Evolutionary conservation across 2,113 vertebrate species (phyloP).

Genomic region (Tympanuchus pallidicinctus): DNA sequence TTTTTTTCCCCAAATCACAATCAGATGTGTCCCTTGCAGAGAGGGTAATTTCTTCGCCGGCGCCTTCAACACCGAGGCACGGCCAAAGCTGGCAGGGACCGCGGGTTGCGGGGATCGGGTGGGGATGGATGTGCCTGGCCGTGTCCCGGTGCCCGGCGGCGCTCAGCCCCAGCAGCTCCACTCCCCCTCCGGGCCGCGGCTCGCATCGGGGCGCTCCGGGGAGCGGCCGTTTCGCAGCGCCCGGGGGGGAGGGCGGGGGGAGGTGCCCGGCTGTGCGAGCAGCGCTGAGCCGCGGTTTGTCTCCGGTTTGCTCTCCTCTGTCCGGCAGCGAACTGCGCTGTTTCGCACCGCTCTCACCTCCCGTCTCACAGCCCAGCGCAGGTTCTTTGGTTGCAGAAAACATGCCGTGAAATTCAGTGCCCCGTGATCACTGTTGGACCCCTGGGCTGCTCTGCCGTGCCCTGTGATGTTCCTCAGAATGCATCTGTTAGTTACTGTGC

Average conservation of each 20-base stretch:
- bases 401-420: neutral
- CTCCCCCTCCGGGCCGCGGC: neutral
- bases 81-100: neutral
- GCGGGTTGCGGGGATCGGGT: neutral
- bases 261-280: neutral
- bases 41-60: neutral
- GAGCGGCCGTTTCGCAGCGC: neutral
- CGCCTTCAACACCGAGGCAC: neutral
- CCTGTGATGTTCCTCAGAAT: neutral
- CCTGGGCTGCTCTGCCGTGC: neutral
- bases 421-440: accelerated
- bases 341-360: no score
- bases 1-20: conserved; percentile 3
- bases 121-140: neutral
- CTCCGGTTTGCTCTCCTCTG: neutral
- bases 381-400: neutral
- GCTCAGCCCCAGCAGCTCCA: neutral
- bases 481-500: neutral
- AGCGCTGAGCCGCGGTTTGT: neutral
- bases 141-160: neutral
- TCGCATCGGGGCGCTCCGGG: neutral
- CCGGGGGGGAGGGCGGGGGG: neutral
- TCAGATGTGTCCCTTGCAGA: conserved; percentile 24
- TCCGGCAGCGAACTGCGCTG: neutral
- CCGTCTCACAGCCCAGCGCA: accelerated